These are phyloP conservation scores for Cyprinodon diabolis DNA, from an alignment of 2,797 vertebrate genomes.

Conservation along the genomic window DNA sequence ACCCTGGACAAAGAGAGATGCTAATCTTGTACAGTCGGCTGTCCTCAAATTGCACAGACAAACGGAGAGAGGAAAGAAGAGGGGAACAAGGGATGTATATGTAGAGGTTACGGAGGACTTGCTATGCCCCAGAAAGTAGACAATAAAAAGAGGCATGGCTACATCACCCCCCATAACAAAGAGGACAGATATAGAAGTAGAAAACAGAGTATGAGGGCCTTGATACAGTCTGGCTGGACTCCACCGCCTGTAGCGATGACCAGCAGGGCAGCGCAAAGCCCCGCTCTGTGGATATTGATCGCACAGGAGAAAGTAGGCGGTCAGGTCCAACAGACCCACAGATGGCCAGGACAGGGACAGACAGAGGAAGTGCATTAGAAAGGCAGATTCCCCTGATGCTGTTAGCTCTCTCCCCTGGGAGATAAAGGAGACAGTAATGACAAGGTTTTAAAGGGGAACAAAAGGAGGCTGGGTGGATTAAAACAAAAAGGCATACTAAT, in stretches of 20 bases:
- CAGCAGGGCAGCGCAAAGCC: constrained; percentile 50
- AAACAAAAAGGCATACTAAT: constrained; percentile 3
- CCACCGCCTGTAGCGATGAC: constrained; percentile 49
- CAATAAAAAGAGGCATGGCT: constrained; percentile 52
- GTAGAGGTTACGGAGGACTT: constrained; percentile 52
- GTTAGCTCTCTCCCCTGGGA: constrained; percentile 65
- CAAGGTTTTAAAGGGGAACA: constrained; percentile 35
- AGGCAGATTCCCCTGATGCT: constrained; percentile 62
- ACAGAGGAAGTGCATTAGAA: constrained; percentile 73
- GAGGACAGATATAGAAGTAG: constrained; percentile 30
- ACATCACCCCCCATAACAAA: constrained; percentile 53
- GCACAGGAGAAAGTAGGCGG: constrained; percentile 59
- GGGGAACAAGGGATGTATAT: constrained; percentile 40
- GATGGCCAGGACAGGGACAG: constrained; percentile 48
- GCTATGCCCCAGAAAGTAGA: constrained; percentile 69
- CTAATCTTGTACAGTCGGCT: constrained; percentile 77
- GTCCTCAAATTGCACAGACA: constrained; percentile 49
- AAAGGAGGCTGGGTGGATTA: neutral
- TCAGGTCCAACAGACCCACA: constrained; percentile 46
- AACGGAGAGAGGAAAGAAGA: constrained; percentile 25
- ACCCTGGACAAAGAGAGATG: constrained; percentile 82
- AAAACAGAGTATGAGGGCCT: constrained; percentile 36
- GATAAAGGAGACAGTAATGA: constrained; percentile 48
- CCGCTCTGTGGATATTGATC: constrained; percentile 68
- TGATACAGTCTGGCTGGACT: constrained; percentile 38